Percentiles rank a stretch among this genome's conserved stretches.
Evolutionary conservation across 1,140 invertebrate species (phyloP).

Genomic region (Drosophila guanche): DNA sequence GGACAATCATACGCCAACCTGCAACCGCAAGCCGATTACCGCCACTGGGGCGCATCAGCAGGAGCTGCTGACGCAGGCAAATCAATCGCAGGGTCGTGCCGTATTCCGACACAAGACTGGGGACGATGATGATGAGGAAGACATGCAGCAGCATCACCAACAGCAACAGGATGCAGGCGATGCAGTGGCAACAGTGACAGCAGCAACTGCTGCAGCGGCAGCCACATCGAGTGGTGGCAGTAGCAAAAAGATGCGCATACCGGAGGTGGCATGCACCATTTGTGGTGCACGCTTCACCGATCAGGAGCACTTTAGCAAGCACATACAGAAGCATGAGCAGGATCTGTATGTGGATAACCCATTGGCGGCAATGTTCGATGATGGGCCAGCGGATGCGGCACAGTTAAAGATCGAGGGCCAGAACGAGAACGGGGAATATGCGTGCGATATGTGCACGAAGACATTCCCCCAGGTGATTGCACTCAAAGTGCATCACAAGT

Average conservation of each 20-base stretch:
- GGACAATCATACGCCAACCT: constrained; percentile 79
- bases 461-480: constrained; percentile 82
- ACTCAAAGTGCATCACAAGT: constrained; percentile 84
- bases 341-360: constrained; percentile 82
- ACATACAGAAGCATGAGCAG: constrained; percentile 79
- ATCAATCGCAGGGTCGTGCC: constrained; percentile 20
- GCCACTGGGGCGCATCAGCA: constrained; percentile 68
- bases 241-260: constrained; percentile 69
- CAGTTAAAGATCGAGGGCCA: constrained; percentile 79
- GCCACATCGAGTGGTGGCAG: constrained; percentile 5
- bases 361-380: constrained; percentile 81
- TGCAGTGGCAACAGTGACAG: constrained; percentile 8
- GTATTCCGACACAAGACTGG: constrained; percentile 77
- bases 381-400: constrained; percentile 75
- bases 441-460: constrained; percentile 83
- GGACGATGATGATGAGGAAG: constrained; percentile 76
- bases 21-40: constrained; percentile 78
- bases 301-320: constrained; percentile 80
- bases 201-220: constrained; percentile 11
- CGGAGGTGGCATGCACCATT: constrained; percentile 79
- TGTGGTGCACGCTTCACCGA: constrained; percentile 77
- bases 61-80: constrained; percentile 27
- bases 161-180: constrained; percentile 15
- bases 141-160: constrained; percentile 51
- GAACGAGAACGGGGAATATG: constrained; percentile 82